Evolutionary conservation across 2,113 vertebrate genomes (phyloP).

Genomic region (Tyrannus savana): DNA sequence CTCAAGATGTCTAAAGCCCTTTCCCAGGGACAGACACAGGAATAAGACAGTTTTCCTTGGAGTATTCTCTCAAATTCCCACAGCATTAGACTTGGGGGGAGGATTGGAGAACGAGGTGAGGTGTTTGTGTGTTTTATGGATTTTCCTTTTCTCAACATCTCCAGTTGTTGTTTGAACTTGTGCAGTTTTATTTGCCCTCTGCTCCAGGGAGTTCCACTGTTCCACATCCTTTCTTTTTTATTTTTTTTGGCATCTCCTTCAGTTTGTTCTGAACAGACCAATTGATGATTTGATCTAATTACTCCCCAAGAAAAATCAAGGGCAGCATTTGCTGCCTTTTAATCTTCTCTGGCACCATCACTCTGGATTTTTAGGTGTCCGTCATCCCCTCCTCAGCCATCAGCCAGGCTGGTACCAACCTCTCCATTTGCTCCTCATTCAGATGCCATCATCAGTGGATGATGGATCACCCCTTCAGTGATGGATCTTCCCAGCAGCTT

Average conservation of each 20-base stretch:
- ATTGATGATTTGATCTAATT: not conserved
- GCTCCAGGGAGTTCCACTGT: not conserved
- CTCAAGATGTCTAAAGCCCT: not conserved
- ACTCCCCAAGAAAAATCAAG: not conserved
- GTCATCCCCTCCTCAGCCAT: not conserved
- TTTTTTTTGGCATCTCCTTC: not conserved
- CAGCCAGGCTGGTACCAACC: not conserved
- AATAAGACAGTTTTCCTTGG: not conserved
- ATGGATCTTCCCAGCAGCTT: not conserved
- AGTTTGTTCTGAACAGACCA: not conserved
- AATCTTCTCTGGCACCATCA: not conserved
- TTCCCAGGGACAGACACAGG: not conserved
- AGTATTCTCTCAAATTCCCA: accelerated
- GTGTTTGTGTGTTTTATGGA: not conserved
- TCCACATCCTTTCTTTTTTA: not conserved
- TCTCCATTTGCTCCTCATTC: not conserved
- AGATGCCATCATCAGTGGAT: not conserved
- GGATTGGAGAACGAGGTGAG: not conserved
- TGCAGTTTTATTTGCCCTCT: not conserved
- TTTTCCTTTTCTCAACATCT: not conserved
- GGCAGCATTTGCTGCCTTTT: not conserved
- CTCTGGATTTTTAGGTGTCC: not conserved
- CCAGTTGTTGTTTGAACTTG: accelerated
- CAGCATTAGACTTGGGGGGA: not conserved
- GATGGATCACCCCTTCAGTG: not conserved